Percentiles rank a stretch among this genome's conserved stretches.
These are phyloP conservation scores for Leontopithecus rosalia DNA, from an alignment of 2,797 vertebrate species.

Conservation along the genomic window DNA sequence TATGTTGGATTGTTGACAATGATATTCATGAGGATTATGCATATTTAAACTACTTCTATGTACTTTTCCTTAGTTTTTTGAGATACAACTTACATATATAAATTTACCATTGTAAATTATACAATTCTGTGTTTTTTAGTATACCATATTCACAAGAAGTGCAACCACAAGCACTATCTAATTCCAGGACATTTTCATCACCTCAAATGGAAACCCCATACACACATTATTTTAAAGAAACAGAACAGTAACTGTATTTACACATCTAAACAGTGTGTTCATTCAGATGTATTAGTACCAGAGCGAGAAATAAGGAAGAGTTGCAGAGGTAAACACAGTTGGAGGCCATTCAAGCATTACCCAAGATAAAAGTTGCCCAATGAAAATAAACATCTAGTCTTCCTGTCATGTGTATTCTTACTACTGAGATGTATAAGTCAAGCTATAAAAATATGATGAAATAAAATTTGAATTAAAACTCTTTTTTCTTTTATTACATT, in stretches of 20 bases:
- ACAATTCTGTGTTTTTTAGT: not conserved
- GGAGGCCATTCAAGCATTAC: not conserved
- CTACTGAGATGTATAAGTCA: conserved; percentile 6
- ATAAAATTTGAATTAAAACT: conserved; percentile 50
- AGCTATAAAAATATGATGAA: not conserved
- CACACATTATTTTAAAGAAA: conserved; percentile 11
- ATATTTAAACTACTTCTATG: not conserved
- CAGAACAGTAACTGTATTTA: not conserved
- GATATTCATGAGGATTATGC: not conserved
- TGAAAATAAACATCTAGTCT: not conserved
- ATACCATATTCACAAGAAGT: not conserved
- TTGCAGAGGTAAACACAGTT: not conserved
- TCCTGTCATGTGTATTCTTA: not conserved
- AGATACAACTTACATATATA: not conserved
- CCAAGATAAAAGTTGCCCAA: not conserved
- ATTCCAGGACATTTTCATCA: not conserved
- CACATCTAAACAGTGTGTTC: not conserved
- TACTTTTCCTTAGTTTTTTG: not conserved
- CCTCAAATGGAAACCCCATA: not conserved
- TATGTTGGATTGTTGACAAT: not conserved
- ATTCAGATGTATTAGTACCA: not conserved
- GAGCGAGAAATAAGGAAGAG: not conserved
- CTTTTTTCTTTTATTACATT: conserved; percentile 39
- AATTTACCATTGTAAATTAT: not conserved
- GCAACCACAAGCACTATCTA: not conserved